These are phyloP conservation scores for Chloroceryle amazona DNA, from an alignment of 2,797 vertebrate species.

Conservation along the genomic window DNA sequence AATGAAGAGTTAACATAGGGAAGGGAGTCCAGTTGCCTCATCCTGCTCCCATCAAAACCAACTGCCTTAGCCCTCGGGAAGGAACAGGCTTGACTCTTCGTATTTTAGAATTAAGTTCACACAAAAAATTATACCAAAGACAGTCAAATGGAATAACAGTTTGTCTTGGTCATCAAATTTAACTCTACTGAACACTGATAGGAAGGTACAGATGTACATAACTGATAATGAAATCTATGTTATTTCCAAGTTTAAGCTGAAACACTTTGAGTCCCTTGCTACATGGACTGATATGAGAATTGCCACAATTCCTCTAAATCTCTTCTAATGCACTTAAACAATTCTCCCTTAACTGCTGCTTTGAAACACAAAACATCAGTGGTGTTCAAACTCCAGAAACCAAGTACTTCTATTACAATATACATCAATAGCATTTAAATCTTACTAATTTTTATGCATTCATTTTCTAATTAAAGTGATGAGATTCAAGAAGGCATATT, in stretches of 20 bases:
- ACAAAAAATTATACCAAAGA: neutral
- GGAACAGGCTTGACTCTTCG: neutral
- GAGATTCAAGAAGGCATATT: neutral
- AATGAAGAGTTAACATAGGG: neutral
- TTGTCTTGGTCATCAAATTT: neutral
- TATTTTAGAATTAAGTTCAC: neutral
- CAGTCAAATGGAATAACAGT: neutral
- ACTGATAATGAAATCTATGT: neutral
- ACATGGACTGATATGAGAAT: neutral
- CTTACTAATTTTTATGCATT: neutral
- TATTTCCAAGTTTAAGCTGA: neutral
- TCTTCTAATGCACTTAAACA: slow-evolving; percentile 1
- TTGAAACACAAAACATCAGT: neutral
- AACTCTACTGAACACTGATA: neutral
- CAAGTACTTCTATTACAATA: neutral
- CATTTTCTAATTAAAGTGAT: neutral
- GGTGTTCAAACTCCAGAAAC: neutral
- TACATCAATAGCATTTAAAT: neutral
- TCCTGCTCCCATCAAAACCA: neutral
- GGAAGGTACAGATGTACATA: neutral
- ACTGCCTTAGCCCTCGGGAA: neutral
- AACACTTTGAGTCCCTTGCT: neutral
- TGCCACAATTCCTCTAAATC: neutral
- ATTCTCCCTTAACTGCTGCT: neutral
- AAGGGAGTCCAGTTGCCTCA: neutral